A percentile compares a stretch with the other conserved stretches of the same genome.
phyloP scores from a whole-genome alignment of 2,888 invertebrate species.

The Acronicta leporina region DNA sequence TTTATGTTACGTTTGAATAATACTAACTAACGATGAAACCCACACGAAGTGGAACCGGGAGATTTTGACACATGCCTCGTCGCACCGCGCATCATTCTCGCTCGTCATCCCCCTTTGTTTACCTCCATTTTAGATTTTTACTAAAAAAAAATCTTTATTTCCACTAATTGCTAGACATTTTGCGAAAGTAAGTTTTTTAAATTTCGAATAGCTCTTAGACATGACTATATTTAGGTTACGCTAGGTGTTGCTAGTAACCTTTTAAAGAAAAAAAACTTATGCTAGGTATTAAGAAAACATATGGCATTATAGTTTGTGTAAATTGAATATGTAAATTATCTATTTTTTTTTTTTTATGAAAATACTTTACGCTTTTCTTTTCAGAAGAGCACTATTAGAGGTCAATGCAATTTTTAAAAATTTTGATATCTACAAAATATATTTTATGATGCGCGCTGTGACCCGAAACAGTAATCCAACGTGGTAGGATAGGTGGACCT shows the following conservation, averaged over 20 bases:
- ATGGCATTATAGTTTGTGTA: too few species aligned
- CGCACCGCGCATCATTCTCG: constrained; percentile 31
- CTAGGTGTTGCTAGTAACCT: too few species aligned
- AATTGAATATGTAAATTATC: too few species aligned
- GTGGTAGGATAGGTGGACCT: constrained; percentile 23
- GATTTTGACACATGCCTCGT: constrained; percentile 42
- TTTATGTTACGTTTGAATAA: constrained; percentile 57
- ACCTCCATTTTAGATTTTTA: constrained; percentile 19
- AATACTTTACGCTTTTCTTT: too few species aligned
- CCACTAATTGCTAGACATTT: not conserved
- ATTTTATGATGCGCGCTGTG: constrained; percentile 10
- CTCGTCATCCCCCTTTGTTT: constrained; percentile 45
- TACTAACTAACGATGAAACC: constrained; percentile 55
- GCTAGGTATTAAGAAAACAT: too few species aligned
- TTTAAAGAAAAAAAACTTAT: too few species aligned
- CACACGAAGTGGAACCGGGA: constrained; percentile 5
- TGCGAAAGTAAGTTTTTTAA: not conserved
- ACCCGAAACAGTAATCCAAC: constrained; percentile 36
- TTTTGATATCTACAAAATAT: not conserved
- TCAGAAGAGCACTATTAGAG: too few species aligned
- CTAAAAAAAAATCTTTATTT: not conserved
- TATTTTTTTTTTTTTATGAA: too few species aligned
- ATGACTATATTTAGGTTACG: too few species aligned
- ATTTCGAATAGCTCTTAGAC: too few species aligned
- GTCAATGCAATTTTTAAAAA: too few species aligned